Conservation (phyloP, 2,797 vertebrate genomes). For the Toxotes lorentzi region DNA sequence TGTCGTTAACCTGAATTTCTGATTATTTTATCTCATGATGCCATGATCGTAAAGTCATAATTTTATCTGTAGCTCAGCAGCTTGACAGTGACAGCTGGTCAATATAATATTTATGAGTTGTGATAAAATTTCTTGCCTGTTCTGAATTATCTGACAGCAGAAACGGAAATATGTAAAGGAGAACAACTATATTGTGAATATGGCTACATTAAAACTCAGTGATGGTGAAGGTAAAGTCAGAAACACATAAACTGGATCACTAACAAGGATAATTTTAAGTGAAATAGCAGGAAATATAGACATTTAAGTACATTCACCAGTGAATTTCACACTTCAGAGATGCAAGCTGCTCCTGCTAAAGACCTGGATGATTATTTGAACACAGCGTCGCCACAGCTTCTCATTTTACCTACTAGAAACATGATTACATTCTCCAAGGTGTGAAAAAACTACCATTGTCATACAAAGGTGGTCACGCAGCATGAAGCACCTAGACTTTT, state of each 20-base stretch:
- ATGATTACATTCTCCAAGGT: background rate
- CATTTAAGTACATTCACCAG: background rate
- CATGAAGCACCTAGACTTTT: background rate
- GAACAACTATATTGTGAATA: background rate
- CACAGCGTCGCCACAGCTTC: background rate
- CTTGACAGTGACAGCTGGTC: background rate
- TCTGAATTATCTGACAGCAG: background rate
- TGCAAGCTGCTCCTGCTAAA: background rate
- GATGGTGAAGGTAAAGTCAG: background rate
- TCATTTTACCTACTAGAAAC: background rate
- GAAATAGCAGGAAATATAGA: background rate
- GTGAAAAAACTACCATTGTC: background rate
- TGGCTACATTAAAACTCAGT: background rate
- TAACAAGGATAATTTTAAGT: background rate
- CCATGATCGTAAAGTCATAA: background rate
- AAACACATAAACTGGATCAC: background rate
- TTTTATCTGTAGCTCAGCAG: background rate
- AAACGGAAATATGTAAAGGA: background rate
- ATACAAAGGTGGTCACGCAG: too few species aligned
- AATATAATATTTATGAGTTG: background rate
- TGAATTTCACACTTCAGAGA: constrained; percentile 5
- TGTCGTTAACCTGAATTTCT: background rate
- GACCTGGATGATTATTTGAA: background rate
- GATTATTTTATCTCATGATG: background rate
- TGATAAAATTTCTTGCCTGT: background rate